Base-by-base conservation (phyloP, 2,797 vertebrate genomes). In the Siniperca undulata region DNA sequence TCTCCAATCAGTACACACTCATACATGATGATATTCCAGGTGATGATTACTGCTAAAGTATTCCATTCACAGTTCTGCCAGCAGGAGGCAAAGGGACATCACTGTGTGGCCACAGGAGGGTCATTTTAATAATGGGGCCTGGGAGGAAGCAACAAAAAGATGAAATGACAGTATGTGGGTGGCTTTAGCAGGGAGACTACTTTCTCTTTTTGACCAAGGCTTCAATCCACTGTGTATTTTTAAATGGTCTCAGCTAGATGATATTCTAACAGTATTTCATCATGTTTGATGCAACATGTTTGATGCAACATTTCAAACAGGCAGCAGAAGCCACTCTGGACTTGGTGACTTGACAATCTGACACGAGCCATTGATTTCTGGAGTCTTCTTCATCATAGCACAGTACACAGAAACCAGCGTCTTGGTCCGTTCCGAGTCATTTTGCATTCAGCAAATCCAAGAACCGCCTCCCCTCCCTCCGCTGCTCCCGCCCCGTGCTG, bases 11-110 rank as follows among this genome's bases (percentile, higher is more conserved):
- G 90, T 81, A 80, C 92, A 87, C 90, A 88, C 87, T 86, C 81
- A 44, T 81, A 93, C 91, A 88, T 80, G 90, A 92, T 91, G 90
- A 91, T 94, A 89, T 93, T 93, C 80, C 86, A 91, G 91, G 94
- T 96, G 95, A 95, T 96, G 95, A 96, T 96, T 95, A 89, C 92
- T 86, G 91, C 89, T 94, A 89, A 95, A 95, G 93, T 89, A 96
- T 95, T 96, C 93, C 89, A 95, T 95, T 96, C 94, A 95, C 95
- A 94, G 88, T 86, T 92, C 89, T 94, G 92, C 93, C 94, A 93
- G 93, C 90, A 92, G 92, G 95, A 94, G 93, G 92, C 90, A 93
- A 94, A 93, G 94, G 92, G 93, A 86, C 90, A 88, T 92, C 87
- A 87, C 80, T 86, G 81, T 88, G 90, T 85, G 91, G 86, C 92